Conservation (phyloP, 1,140 invertebrate genomes). For the Platorchestia sp. region DNA sequence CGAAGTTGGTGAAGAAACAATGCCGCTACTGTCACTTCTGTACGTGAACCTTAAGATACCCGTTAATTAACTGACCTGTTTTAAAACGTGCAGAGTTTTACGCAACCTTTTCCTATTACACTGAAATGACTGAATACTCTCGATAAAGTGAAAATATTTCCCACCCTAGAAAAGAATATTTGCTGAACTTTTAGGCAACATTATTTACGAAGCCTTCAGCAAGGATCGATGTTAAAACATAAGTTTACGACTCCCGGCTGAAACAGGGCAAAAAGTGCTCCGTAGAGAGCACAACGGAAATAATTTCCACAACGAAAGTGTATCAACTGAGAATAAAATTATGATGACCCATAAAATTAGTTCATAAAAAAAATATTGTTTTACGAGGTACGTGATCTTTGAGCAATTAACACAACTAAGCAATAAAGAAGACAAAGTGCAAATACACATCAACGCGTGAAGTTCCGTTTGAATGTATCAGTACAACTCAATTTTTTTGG, state of each 20-base stretch:
- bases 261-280: not conserved
- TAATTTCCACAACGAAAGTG: not conserved
- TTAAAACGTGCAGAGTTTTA: not conserved
- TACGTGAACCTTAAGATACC: no score
- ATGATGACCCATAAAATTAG: not conserved
- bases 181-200: not conserved
- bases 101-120: no score
- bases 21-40: not conserved
- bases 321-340: not conserved
- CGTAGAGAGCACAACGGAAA: not conserved
- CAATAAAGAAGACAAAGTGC: not conserved
- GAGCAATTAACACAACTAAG: not conserved
- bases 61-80: not conserved
- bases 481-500: not conserved
- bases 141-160: not conserved
- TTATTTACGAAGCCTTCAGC: not conserved
- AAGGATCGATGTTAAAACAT: not conserved
- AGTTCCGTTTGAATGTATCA: not conserved
- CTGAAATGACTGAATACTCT: no score
- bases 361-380: not conserved
- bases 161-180: not conserved
- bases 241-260: not conserved
- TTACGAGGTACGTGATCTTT: not conserved
- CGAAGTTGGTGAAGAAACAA: not conserved
- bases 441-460: no score